These are phyloP conservation scores for Hemiscyllium ocellatum DNA, from an alignment of 2,113 vertebrate genomes.

Conservation along the genomic window DNA sequence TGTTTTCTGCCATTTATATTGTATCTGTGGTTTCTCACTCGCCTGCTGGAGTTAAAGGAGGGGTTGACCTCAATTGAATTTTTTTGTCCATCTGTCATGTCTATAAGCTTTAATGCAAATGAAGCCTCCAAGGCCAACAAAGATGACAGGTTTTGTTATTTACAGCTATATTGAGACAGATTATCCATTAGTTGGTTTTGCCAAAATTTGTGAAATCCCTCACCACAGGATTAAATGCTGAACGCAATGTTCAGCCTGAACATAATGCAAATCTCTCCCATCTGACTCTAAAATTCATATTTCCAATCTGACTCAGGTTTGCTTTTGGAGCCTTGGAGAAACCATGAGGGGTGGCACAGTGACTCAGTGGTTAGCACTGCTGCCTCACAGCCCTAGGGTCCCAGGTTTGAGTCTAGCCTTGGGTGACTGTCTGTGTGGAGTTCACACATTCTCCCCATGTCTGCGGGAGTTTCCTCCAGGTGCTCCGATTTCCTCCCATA, in stretches of 20 bases:
- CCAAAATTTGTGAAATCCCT: neutral
- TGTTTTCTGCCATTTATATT: neutral
- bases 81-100: neutral
- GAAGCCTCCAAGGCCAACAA: neutral
- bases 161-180: neutral
- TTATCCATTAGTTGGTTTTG: neutral
- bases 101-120: neutral
- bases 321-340: too few species aligned
- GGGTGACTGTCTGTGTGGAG: too few species aligned
- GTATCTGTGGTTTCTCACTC: neutral
- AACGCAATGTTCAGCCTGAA: neutral
- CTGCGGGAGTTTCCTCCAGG: too few species aligned
- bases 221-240: neutral
- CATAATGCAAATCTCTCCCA: neutral
- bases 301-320: neutral
- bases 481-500: too few species aligned
- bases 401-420: too few species aligned
- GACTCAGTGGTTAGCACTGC: too few species aligned
- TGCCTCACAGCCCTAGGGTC: too few species aligned
- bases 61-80: neutral
- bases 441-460: too few species aligned
- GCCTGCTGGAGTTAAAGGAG: neutral
- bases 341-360: too few species aligned
- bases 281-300: neutral
- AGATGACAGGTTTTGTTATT: neutral